Conservation (phyloP, 2,888 invertebrate genomes). For the Gryllus longicercus region DNA sequence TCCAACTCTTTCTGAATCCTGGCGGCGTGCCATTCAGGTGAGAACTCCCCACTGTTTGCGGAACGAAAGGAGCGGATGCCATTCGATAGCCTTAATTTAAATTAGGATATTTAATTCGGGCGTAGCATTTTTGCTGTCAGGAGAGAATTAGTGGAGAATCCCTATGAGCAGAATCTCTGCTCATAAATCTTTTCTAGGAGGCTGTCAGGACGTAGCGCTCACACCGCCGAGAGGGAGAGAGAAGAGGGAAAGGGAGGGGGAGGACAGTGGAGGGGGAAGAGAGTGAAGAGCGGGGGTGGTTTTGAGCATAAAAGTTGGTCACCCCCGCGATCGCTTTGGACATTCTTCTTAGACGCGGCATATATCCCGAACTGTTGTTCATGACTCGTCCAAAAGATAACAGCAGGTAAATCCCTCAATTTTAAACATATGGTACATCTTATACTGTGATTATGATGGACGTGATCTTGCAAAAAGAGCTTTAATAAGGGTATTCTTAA, state of each 20-base stretch:
- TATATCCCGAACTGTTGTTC: no score
- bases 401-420: no score
- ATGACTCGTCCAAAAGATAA: no score
- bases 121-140: background rate
- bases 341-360: no score
- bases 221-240: no score
- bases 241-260: background rate
- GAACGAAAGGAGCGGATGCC: background rate
- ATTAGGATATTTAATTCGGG: constrained; percentile 5
- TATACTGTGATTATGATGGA: no score
- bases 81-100: constrained; percentile 5
- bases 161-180: background rate
- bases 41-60: background rate
- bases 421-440: no score
- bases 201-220: background rate
- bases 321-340: no score
- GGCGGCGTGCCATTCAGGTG: no score
- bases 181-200: constrained; percentile 3
- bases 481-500: no score
- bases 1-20: no score
- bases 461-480: no score
- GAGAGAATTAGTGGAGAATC: constrained; percentile 9
- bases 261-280: background rate
- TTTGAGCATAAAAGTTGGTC: background rate
- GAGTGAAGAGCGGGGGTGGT: background rate